Evolutionary conservation across 2,797 vertebrate species (phyloP), one percentile per base, ranked within the genome.

Genomic region (Pseudomugil gertrudae): DNA sequence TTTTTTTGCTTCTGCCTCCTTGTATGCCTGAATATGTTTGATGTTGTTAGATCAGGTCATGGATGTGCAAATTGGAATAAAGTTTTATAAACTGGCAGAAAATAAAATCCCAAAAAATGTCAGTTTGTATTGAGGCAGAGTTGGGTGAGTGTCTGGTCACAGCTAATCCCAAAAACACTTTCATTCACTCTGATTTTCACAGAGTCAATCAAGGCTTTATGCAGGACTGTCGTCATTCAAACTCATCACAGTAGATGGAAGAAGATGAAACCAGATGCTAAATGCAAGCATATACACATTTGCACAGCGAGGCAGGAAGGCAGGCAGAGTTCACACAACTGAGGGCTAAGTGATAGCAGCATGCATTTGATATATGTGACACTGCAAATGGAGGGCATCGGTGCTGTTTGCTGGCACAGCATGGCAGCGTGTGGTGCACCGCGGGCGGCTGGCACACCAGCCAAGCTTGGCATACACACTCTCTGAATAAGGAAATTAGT

Each of bases 291-390:
- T 59, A 27, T 27, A 36, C 69, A 67, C 53, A 61, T 74, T 68
- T 67, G 53, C 57, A 59, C 36, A 67, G 70, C 23, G 6, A 74
- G 70, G 70, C 68, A 5, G 67, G 56, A 70, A 58, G 70, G 66
- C 48, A 23, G 79, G 64, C 69, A 72, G 76, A 77, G 85, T 80
- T 89, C 73, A 81, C 62, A 78, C 65, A 55, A 85, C 74, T 75
- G 80, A 83, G 78, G 87, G 83, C 88, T 90, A 90, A 92, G 82
- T 79, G 91, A 92, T 94, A 92, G 93, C 95, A 95, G 94, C 94
- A 93, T 94, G 96, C 91, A 93, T 95, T 96, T 96, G 95, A 96
- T 96, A 95, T 96, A 95, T 96, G 95, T 95, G 95, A 95, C 95
- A 95, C 94, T 94, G 95, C 95, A 95, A 95, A 95, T 95, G 95